Evolutionary conservation across 2,797 vertebrate genomes (phyloP).

Genomic region (Bradypus variegatus): DNA sequence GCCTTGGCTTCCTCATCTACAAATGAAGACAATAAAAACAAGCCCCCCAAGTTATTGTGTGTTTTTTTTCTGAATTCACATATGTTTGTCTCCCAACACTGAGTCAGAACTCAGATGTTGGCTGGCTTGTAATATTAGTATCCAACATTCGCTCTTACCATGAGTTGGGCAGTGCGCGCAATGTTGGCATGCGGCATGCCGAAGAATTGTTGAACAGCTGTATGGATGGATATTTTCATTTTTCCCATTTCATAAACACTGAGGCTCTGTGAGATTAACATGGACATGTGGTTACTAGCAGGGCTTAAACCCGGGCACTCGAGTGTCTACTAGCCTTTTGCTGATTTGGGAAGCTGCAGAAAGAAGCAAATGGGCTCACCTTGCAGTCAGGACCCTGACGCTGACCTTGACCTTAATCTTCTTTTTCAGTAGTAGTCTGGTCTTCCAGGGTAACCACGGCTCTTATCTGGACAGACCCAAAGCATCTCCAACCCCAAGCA

Average conservation of each 20-base stretch:
- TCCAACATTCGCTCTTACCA: rapidly evolving
- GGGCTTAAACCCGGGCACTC: neutral
- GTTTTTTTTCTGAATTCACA: neutral
- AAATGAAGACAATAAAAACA: neutral
- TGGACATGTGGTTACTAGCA: neutral
- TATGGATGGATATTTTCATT: neutral
- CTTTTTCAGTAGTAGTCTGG: neutral
- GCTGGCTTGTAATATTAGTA: rapidly evolving
- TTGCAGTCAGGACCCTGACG: too few species aligned
- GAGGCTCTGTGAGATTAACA: neutral
- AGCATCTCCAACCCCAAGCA: neutral
- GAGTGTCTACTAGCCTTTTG: rapidly evolving
- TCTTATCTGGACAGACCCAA: neutral
- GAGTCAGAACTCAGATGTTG: rapidly evolving
- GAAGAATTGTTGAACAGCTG: neutral
- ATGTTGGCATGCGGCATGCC: neutral
- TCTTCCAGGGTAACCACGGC: neutral
- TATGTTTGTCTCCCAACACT: rapidly evolving
- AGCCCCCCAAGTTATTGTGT: rapidly evolving
- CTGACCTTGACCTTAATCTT: neutral
- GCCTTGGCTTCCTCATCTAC: neutral
- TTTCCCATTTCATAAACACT: neutral
- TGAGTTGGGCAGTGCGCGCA: neutral
- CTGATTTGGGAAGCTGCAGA: neutral
- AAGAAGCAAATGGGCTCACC: neutral